These are phyloP conservation scores for Chondrilla cf. caribensis DNA, from an alignment of 37 sponge, comb jelly and placozoan genomes.

Conservation along the genomic window DNA sequence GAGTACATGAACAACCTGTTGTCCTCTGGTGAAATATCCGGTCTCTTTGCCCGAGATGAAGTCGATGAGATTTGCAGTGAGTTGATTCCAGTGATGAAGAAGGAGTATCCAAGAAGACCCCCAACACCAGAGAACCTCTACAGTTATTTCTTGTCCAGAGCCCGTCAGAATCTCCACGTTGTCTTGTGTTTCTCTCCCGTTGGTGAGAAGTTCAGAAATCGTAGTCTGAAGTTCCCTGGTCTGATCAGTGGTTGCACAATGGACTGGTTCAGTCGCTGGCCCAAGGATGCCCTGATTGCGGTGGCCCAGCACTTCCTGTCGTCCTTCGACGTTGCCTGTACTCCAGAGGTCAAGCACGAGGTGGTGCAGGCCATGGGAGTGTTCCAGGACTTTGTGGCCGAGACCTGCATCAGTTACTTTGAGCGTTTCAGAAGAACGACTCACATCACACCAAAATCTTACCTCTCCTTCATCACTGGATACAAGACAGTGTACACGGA, in stretches of 20 bases:
- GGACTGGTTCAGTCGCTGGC: slow-evolving; percentile 99
- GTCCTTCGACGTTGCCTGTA: slow-evolving; percentile 79
- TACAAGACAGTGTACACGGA: slow-evolving; percentile 91
- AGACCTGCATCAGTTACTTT: slow-evolving; percentile 94
- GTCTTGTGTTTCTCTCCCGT: slow-evolving; percentile 99
- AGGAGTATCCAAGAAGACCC: slow-evolving; percentile 91
- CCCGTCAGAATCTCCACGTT: slow-evolving; percentile 93
- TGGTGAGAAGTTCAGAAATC: slow-evolving; percentile 98
- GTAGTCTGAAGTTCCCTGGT: slow-evolving; percentile 97
- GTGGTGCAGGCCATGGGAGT: slow-evolving; percentile 95
- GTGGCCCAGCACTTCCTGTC: slow-evolving; percentile 96
- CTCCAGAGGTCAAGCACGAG: slow-evolving; percentile 77
- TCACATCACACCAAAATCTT: slow-evolving; percentile 98
- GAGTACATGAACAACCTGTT: slow-evolving; percentile 99
- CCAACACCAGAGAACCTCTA: slow-evolving; percentile 99
- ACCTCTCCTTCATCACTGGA: slow-evolving; percentile 96
- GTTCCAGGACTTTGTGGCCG: slow-evolving; percentile 97
- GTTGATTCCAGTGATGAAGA: slow-evolving; percentile 96
- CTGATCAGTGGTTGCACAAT: slow-evolving; percentile 99
- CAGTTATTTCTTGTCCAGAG: slow-evolving; percentile 91
- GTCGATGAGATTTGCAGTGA: slow-evolving; percentile 92
- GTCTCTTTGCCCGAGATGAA: slow-evolving; percentile 96
- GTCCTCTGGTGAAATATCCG: slow-evolving; percentile 98
- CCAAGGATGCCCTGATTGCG: slow-evolving; percentile 98
- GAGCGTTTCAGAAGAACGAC: slow-evolving; percentile 85